These are phyloP conservation scores for Synergus umbraculus DNA, from an alignment of 2,888 invertebrate genomes.

Conservation along the genomic window DNA sequence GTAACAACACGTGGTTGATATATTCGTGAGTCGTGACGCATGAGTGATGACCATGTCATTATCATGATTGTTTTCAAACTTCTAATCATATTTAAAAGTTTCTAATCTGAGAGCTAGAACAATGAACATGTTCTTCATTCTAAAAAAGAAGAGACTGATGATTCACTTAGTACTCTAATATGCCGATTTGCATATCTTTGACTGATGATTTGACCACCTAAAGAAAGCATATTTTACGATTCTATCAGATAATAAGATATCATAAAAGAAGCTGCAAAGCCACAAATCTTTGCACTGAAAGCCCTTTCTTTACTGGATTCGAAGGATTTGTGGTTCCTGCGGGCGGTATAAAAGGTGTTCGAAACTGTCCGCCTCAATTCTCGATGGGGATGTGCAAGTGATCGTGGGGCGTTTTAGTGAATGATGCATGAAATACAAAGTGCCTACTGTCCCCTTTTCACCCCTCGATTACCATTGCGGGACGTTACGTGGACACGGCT, in stretches of 20 bases:
- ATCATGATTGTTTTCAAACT: constrained; percentile 15
- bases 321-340: constrained; percentile 31
- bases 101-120: constrained; percentile 20
- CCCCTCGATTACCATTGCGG: constrained; percentile 25
- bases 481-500: constrained; percentile 31
- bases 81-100: constrained; percentile 5
- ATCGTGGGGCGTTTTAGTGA: constrained; percentile 32
- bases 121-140: neutral
- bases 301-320: constrained; percentile 7
- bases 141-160: neutral
- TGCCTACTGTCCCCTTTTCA: constrained; percentile 21
- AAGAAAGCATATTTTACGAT: constrained; percentile 1
- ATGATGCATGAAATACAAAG: constrained; percentile 39
- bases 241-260: neutral
- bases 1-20: neutral
- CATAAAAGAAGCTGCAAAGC: neutral
- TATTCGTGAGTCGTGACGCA: no score
- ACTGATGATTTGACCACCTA: neutral
- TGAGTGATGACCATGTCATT: constrained; percentile 9
- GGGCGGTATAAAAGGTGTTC: constrained; percentile 39
- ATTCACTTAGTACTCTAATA: neutral
- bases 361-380: constrained; percentile 1
- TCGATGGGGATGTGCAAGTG: constrained; percentile 34
- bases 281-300: neutral
- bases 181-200: neutral